Evolutionary conservation across 2,797 vertebrate genomes (phyloP).

Genomic region (Catamblyrhynchus diadema): DNA sequence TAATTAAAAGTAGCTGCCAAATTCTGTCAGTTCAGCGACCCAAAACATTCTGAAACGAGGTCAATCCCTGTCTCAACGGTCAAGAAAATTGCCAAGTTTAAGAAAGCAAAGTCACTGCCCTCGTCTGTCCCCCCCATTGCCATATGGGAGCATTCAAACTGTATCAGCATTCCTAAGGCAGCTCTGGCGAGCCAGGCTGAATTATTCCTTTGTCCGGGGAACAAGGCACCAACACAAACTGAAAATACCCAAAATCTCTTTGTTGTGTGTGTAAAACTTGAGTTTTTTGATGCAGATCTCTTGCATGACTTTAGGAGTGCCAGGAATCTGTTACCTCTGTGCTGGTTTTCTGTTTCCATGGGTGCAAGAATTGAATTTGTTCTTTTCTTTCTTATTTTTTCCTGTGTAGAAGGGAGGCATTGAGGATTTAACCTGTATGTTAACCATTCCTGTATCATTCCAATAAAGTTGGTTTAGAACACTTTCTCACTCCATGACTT

Average conservation of each 20-base stretch:
- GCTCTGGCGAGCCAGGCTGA: neutral
- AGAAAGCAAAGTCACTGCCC: conserved; percentile 30
- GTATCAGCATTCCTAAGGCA: conserved; percentile 10
- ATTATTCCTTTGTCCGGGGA: conserved; percentile 18
- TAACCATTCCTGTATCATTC: conserved; percentile 55
- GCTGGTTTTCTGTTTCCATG: neutral
- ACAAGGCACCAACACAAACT: conserved; percentile 15
- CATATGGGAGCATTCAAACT: conserved; percentile 7
- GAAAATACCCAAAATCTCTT: neutral
- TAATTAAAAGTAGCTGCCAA: neutral
- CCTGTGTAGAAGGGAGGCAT: conserved; percentile 5
- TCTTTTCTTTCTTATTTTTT: neutral
- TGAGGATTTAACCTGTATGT: conserved; percentile 11
- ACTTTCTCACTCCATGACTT: conserved; percentile 26
- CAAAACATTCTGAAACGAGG: neutral
- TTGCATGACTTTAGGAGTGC: neutral
- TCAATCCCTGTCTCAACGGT: neutral
- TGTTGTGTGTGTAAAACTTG: neutral
- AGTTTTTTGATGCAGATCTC: neutral
- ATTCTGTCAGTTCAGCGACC: neutral
- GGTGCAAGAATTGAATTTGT: neutral
- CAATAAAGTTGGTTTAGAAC: conserved; percentile 52
- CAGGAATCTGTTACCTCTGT: neutral
- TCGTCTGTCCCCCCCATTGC: neutral
- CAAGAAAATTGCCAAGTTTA: conserved; percentile 11